Percentiles rank a stretch among this genome's conserved stretches.
These are phyloP conservation scores for Dallia pectoralis DNA, from an alignment of 2,797 vertebrate species.

Conservation along the genomic window DNA sequence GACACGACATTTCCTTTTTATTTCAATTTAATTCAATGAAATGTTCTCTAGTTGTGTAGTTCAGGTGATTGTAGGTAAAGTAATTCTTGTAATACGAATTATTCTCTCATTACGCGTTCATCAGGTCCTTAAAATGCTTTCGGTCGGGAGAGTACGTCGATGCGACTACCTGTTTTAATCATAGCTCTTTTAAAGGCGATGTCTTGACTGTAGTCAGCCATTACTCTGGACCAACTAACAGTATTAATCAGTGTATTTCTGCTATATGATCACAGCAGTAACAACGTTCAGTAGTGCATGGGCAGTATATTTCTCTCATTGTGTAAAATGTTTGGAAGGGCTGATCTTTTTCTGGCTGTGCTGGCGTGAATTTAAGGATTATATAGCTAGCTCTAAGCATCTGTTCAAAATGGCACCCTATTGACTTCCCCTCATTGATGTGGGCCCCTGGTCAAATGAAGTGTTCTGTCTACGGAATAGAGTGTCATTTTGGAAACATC, in stretches of 20 bases:
- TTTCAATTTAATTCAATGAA: too few species aligned
- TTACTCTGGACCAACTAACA: background rate
- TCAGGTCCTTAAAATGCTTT: background rate
- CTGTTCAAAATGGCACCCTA: background rate
- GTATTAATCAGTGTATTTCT: background rate
- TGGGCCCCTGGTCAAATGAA: background rate
- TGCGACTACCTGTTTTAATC: background rate
- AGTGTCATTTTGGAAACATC: too few species aligned
- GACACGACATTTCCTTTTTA: too few species aligned
- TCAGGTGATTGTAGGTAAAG: background rate
- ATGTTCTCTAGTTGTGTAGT: background rate
- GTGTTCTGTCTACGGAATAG: background rate
- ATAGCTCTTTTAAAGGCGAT: background rate
- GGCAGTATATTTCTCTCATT: background rate
- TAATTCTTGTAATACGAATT: background rate
- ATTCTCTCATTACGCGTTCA: background rate
- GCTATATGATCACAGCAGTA: background rate
- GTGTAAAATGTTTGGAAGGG: background rate
- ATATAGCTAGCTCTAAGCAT: constrained; percentile 3
- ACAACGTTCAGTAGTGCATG: background rate
- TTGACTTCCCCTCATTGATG: background rate
- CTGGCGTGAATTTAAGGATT: background rate
- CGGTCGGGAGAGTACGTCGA: background rate
- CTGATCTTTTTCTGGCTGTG: background rate
- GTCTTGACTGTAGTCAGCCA: background rate